A percentile compares a stretch with the other conserved stretches of the same genome.
Conservation (phyloP, 2,888 invertebrate species). For the Amphipoea lucens region DNA sequence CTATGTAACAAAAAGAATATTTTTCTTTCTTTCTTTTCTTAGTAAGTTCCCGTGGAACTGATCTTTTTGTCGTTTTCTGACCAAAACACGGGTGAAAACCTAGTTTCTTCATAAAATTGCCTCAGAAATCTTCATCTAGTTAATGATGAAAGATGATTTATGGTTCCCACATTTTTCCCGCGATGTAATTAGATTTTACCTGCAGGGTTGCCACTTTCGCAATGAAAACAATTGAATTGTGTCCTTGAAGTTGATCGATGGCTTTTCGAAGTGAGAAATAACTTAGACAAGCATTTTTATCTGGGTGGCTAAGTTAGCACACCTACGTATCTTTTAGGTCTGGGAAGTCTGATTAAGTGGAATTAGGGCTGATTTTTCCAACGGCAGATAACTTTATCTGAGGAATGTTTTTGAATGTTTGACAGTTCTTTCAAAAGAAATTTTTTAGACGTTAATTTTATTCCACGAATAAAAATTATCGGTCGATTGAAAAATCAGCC, state of each 20-base stretch:
- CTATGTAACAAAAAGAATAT: neutral
- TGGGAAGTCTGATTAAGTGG: neutral
- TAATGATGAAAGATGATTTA: constrained; percentile 84
- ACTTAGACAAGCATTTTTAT: constrained; percentile 7
- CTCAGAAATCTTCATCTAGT: constrained; percentile 59
- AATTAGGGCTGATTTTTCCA: neutral
- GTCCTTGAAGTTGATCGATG: constrained; percentile 53
- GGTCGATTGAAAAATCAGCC: too few relatives aligned
- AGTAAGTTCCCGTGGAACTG: neutral
- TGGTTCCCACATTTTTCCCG: constrained; percentile 73
- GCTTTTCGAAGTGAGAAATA: constrained; percentile 34
- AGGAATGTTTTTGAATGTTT: too few relatives aligned
- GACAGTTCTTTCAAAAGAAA: too few relatives aligned
- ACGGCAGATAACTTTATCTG: too few relatives aligned
- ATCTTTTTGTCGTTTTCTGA: neutral
- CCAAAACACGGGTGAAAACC: neutral
- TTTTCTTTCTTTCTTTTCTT: neutral
- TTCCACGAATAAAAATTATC: too few relatives aligned
- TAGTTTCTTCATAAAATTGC: constrained; percentile 37
- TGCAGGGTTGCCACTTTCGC: constrained; percentile 60
- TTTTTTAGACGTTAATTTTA: too few relatives aligned
- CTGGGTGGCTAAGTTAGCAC: neutral
- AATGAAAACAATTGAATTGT: constrained; percentile 56
- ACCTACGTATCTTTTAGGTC: neutral
- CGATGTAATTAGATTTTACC: constrained; percentile 75